Base-by-base conservation (phyloP, 2,888 invertebrate genomes). In the Oscheius sp. region DNA sequence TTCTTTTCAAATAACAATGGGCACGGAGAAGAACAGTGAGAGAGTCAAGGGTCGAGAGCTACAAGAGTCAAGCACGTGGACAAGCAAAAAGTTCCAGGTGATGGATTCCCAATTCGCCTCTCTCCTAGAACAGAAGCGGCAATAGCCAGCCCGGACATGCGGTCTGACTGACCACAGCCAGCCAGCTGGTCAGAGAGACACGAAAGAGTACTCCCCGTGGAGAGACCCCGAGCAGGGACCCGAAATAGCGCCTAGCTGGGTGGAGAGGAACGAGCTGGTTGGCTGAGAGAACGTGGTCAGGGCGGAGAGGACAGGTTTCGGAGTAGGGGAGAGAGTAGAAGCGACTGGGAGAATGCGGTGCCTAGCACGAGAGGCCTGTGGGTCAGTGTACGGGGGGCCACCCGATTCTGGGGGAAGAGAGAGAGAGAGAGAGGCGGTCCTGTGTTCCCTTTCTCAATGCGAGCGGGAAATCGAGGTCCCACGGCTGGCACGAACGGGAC, bases 381-480 rank as follows among this genome's bases (percentile, higher is more conserved):
- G 70, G 70, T 70, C 70, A 58, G 70, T 42, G 70, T 57, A 70
- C 58, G 58, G 70, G 70, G 21, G 70, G 59, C 53, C 29, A 51
- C 11, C 50, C n/a, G 47, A 37, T n/a, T 32, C n/a, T 21, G 21
- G 21, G 21, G 21, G 21, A 21, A 21, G 21, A 21, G 21, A 21
- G 21, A 21, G 21, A 21, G 21, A 21, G 21, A 21, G 21, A 21
- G 48, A 42, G 58, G 66, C 53, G 66, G 66, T 5, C 53, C 66
- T 33, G 10, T 42, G 4, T 42, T 37, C 66, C 7, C 42, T 21
- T 21, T 21, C 21, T 21, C 21, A 21, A 21, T 21, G 42, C 11
- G 62, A n/a, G 47, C 32, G 21, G 42, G 70, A 21, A 59, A 47
- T 47, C 57, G 70, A 58, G 70, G 70, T 59, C 70, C 58, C 35